A percentile compares a stretch with the other conserved stretches of the same genome.
Evolutionary conservation across 2,113 vertebrate species (phyloP).

Genomic region (Lepidothrix coronata): DNA sequence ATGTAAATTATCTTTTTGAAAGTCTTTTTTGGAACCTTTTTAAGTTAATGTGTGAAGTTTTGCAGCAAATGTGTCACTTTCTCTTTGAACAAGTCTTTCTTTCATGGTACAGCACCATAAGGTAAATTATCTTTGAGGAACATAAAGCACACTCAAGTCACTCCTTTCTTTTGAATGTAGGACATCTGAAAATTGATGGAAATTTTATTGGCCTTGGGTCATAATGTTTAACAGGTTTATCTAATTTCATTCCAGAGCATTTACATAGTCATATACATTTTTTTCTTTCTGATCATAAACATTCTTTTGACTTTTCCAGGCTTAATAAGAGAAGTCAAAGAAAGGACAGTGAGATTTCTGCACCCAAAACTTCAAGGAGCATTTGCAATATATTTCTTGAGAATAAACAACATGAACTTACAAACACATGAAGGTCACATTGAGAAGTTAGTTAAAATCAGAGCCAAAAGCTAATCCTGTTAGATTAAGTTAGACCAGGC

Average conservation of each 20-base stretch:
- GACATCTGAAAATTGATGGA: conserved; percentile 59
- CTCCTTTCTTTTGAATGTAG: conserved; percentile 55
- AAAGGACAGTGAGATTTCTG: neutral
- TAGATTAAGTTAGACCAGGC: neutral
- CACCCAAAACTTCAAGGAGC: neutral
- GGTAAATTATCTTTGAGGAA: conserved; percentile 66
- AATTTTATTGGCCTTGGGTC: conserved; percentile 49
- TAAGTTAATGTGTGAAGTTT: conserved; percentile 57
- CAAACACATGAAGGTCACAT: conserved; percentile 4
- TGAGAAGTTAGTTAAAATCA: conserved; percentile 24
- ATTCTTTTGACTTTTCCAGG: neutral
- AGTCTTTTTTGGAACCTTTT: conserved; percentile 60
- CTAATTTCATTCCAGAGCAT: conserved; percentile 57
- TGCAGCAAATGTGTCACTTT: conserved; percentile 56
- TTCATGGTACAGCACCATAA: conserved; percentile 60
- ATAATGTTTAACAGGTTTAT: conserved; percentile 60
- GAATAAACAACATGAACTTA: neutral
- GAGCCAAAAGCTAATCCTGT: neutral
- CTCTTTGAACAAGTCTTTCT: conserved; percentile 66
- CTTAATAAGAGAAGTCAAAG: neutral
- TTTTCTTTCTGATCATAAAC: conserved; percentile 4
- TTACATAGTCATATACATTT: conserved; percentile 4
- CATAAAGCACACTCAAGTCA: conserved; percentile 46
- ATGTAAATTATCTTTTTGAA: conserved; percentile 68
- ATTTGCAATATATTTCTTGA: neutral